These are phyloP conservation scores for Pseudoips prasinana DNA, from an alignment of 2,888 invertebrate genomes.

Conservation along the genomic window DNA sequence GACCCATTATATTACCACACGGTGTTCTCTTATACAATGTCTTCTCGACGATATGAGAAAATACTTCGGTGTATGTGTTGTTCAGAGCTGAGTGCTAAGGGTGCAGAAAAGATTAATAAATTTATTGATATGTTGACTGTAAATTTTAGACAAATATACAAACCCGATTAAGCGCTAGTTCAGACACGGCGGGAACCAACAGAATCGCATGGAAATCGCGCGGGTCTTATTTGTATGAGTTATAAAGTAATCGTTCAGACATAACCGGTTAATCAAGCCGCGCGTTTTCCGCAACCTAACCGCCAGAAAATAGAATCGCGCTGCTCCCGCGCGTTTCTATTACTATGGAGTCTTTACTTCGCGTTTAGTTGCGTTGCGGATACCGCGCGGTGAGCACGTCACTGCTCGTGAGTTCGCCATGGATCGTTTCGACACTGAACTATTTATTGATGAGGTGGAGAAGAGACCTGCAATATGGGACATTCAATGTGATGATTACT, in stretches of 20 bases:
- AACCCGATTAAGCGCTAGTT: conserved; percentile 18
- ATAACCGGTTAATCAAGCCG: conserved; percentile 22
- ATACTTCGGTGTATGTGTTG: no score
- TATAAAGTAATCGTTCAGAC: no score
- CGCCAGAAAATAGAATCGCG: conserved; percentile 26
- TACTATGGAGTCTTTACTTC: conserved; percentile 22
- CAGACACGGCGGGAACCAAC: conserved; percentile 20
- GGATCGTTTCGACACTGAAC: conserved; percentile 29
- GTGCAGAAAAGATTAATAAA: no score
- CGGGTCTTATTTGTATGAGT: conserved; percentile 21
- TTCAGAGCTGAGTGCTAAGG: no score
- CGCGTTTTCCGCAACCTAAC: conserved; percentile 25
- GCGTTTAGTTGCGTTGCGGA: conserved; percentile 30
- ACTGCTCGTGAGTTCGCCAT: conserved; percentile 16
- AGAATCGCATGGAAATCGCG: conserved; percentile 20
- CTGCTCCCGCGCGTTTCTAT: conserved; percentile 25
- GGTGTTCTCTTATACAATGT: no score
- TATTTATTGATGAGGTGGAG: conserved; percentile 28
- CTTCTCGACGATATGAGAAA: no score
- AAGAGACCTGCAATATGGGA: conserved; percentile 30
- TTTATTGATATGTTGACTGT: no score
- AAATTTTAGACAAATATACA: no score
- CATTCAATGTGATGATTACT: conserved; percentile 26
- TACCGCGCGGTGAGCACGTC: conserved; percentile 26
- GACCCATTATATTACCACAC: no score